These are phyloP conservation scores for Apaloderma vittatum DNA, from an alignment of 2,113 vertebrate genomes.

Conservation along the genomic window DNA sequence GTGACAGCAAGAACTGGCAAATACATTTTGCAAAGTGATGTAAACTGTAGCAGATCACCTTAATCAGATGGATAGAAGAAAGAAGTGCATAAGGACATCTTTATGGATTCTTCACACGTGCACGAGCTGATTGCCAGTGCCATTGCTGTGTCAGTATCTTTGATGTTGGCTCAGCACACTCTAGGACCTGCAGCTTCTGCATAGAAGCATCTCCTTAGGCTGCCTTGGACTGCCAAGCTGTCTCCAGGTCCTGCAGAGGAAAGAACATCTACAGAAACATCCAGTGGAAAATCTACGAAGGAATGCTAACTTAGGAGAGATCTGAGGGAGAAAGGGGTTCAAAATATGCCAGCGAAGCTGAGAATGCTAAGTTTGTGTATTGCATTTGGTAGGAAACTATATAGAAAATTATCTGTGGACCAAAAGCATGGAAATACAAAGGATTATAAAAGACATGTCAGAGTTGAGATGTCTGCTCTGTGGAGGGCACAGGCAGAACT, in stretches of 20 bases:
- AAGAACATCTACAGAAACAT: background rate
- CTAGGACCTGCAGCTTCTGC: slow-evolving; percentile 7
- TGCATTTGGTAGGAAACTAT: background rate
- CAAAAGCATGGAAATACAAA: background rate
- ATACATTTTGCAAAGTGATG: background rate
- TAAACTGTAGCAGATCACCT: background rate
- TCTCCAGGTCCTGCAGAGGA: background rate
- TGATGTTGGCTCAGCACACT: slow-evolving; percentile 48
- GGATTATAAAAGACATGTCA: background rate
- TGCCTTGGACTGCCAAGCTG: slow-evolving; percentile 24
- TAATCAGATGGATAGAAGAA: background rate
- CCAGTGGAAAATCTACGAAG: background rate
- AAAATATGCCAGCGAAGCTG: background rate
- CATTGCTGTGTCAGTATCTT: slow-evolving; percentile 57
- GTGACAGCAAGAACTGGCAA: background rate
- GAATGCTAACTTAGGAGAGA: background rate
- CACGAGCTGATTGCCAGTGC: background rate
- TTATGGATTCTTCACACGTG: slow-evolving; percentile 31
- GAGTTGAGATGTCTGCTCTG: background rate
- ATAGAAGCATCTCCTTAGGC: background rate
- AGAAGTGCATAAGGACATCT: background rate
- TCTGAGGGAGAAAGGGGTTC: background rate
- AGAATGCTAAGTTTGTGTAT: background rate
- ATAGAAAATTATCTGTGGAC: background rate
- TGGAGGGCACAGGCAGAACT: background rate